Base-by-base conservation (phyloP, 2,888 invertebrate genomes). In the Mesochorus sp. region DNA sequence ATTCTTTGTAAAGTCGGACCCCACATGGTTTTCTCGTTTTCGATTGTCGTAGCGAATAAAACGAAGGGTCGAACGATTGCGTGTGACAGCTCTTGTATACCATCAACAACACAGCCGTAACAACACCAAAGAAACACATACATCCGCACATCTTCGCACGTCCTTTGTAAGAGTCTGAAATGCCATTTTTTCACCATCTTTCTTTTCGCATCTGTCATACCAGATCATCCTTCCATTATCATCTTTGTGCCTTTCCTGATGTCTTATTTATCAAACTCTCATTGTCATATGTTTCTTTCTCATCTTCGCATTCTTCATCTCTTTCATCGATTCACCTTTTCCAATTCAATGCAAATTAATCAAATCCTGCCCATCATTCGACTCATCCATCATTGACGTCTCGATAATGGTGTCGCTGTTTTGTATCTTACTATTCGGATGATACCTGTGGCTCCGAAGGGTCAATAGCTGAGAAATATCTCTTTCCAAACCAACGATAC, bases 241-340 rank as follows among this genome's bases (percentile, higher is more conserved):
- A n/a, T n/a, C n/a, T n/a, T n/a, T n/a, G n/a, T n/a, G n/a, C 17
- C 47, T n/a, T 34, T 14, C 4, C 59, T 51, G 61, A 75, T 75
- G 53, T 53, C 53, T 68, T 68, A 68, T 75, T 75, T 68, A 75
- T 75, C 61, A 55, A 31, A 26, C 24, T 67, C 61, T 61, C 44
- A 67, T 74, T 75, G 61, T 68, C 44, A 26, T 28, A 44, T 26
- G 24, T 55, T 42, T 37, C 39, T 37, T 42, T 17, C 19, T 67
- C 19, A 31, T 55, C 24, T 39, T 26, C 21, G 8, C 34, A 47
- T 59, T 8, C 42, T 55, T 47, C 53, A 39, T 42, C 12, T 37
- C 17, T 37, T 10, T 57, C 55, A 14, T n/a, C 10, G 31, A 8
- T n/a, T 37, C 37, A n/a, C 37, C 17, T 14, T 31, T 26, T 57